Evolutionary conservation across 2,888 invertebrate species (phyloP).

Genomic region (Brachyptera risi): DNA sequence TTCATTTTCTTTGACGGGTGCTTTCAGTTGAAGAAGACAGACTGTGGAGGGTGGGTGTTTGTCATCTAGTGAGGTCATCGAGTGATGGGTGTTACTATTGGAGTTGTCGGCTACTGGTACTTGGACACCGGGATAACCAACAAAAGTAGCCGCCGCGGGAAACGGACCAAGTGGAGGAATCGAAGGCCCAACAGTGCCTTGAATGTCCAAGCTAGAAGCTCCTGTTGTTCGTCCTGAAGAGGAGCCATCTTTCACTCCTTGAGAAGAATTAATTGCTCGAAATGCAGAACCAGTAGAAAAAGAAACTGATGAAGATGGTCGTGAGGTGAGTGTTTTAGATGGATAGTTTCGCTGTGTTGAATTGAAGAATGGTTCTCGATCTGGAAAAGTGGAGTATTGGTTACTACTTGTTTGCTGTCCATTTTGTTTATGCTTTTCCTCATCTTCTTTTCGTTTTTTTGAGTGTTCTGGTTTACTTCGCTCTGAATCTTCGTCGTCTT

Average conservation of each 20-base stretch:
- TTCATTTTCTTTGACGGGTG: constrained; percentile 36
- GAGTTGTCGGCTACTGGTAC: constrained; percentile 1
- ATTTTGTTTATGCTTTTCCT: constrained; percentile 21
- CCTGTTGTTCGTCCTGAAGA: constrained; percentile 28
- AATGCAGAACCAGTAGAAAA: constrained; percentile 76
- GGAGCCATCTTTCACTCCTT: constrained; percentile 19
- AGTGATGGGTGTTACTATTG: constrained; percentile 16
- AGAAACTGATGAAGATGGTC: constrained; percentile 43
- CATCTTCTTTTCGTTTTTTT: constrained; percentile 34
- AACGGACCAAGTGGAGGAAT: constrained; percentile 54
- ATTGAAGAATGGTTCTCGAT: neutral
- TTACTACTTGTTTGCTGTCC: neutral
- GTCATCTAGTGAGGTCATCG: constrained; percentile 39
- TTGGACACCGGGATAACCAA: constrained; percentile 58
- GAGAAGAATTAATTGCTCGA: constrained; percentile 58
- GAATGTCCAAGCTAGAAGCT: constrained; percentile 39
- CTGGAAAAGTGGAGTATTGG: neutral
- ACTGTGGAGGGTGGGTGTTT: constrained; percentile 42
- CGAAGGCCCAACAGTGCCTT: constrained; percentile 36
- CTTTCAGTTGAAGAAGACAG: constrained; percentile 49
- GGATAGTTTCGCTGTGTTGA: neutral
- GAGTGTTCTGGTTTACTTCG: constrained; percentile 47
- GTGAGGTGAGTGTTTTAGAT: neutral
- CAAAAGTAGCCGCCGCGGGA: constrained; percentile 69
- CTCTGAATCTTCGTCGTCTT: constrained; percentile 55